These are phyloP conservation scores for Dipodomys merriami DNA, from an alignment of 2,113 vertebrate genomes.

Conservation along the genomic window DNA sequence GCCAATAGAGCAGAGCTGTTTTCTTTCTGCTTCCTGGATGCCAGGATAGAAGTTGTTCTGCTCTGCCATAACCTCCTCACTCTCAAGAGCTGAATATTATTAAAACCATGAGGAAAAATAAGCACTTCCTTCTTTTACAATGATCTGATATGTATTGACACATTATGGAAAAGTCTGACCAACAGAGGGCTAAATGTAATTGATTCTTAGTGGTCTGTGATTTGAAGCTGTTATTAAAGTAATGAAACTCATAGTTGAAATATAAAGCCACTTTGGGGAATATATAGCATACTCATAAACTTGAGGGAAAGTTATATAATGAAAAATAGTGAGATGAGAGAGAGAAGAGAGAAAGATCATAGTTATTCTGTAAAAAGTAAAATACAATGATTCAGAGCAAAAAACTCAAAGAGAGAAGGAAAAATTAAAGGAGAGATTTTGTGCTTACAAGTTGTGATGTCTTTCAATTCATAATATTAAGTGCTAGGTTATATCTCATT, in stretches of 20 bases:
- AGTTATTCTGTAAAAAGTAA: neutral
- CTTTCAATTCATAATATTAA: conserved; percentile 22
- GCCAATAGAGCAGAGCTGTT: neutral
- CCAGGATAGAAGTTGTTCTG: neutral
- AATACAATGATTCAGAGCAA: neutral
- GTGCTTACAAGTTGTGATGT: neutral
- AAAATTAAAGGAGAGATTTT: neutral
- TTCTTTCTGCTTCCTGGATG: neutral
- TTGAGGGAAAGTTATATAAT: neutral
- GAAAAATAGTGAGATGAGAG: neutral
- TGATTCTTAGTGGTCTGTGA: neutral
- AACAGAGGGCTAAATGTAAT: neutral
- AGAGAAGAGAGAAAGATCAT: neutral
- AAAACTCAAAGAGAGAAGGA: neutral
- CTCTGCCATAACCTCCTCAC: neutral
- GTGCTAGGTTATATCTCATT: neutral
- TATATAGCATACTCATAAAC: conserved; percentile 27
- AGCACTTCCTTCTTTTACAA: neutral
- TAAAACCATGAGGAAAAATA: neutral
- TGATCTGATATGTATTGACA: neutral
- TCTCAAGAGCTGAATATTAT: neutral
- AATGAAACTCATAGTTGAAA: neutral
- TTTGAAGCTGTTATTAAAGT: neutral
- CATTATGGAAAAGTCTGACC: neutral
- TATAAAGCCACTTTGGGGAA: neutral